Evolutionary conservation across 1,140 invertebrate genomes (phyloP), one percentile per base, ranked within the genome.

Genomic region (Drosophila micromelanica): DNA sequence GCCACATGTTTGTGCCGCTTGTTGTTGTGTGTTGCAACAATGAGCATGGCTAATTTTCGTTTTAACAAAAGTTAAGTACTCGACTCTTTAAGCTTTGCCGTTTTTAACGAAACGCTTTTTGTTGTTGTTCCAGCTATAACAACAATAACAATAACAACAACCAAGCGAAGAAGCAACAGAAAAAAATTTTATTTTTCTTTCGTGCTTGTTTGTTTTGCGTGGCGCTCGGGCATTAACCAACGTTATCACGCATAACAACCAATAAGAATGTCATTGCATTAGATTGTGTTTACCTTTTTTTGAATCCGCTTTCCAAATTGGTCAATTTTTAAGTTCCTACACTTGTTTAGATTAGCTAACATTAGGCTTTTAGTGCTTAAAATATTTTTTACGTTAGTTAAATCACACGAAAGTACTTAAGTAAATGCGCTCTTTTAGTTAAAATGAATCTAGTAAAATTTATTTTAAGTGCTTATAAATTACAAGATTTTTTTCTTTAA

Each of bases 61-160:
- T 79, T 89, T 89, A 84, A 89, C 84, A 87, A 87, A 79, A 82
- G 65, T 87, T 84, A 87, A 87, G 76, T 89, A 76, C 84, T 65
- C 71, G 60, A 60, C 63, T 82, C 62, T 86, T 78, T 60, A 80
- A 80, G 82, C 78, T 64, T 68, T 75, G 63, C 51, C 42, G 67
- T 76, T 78, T 81, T 85, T 78, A 86, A 68, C 73, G 51, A 80
- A 87, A 75, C 70, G 20, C 37, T 81, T 64, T 42, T 46, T 70
- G 23, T 52, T 62, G 38, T 60, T 79, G 37, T 64, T 48, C 17
- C 65, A 55, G 64, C 75, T 59, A 67, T 5, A 59, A 43, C 52
- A 27, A 55, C 43, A 37, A 37, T 35, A 13, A 64, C 67, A 64
- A 64, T 27, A 27, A 64, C 60, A 64, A 56, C 68, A 35, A 37